phyloP scores from a whole-genome alignment of 2,888 invertebrate genomes.

The Patella pellucida region DNA sequence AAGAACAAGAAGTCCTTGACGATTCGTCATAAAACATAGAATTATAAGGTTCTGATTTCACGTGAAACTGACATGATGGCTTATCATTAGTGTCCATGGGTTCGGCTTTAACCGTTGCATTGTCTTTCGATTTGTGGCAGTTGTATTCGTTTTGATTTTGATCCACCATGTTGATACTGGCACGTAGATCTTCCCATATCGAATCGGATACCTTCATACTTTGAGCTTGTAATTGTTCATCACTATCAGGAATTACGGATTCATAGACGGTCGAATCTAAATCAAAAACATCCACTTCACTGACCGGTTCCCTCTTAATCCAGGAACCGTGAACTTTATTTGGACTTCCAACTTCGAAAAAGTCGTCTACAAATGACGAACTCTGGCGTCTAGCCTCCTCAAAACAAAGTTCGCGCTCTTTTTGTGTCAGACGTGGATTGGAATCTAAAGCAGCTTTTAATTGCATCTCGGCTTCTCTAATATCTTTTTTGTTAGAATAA shows the following conservation, averaged over 20 bases:
- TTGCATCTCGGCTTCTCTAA: slow-evolving; percentile 28
- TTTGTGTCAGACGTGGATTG: neutral
- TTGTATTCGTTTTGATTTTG: slow-evolving; percentile 33
- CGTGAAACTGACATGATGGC: slow-evolving; percentile 55
- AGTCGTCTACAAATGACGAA: slow-evolving; percentile 56
- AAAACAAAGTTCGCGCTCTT: slow-evolving; percentile 11
- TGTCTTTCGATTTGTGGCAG: slow-evolving; percentile 3
- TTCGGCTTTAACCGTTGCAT: slow-evolving; percentile 48
- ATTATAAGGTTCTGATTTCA: slow-evolving; percentile 8
- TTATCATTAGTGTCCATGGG: slow-evolving; percentile 52
- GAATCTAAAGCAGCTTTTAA: neutral
- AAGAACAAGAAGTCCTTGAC: slow-evolving; percentile 44
- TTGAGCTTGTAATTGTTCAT: slow-evolving; percentile 25
- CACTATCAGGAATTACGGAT: slow-evolving; percentile 20
- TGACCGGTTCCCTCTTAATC: slow-evolving; percentile 37
- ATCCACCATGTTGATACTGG: slow-evolving; percentile 57
- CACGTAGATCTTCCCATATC: slow-evolving; percentile 62
- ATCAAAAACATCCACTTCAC: slow-evolving; percentile 32
- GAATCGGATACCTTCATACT: slow-evolving; percentile 45
- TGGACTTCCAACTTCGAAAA: slow-evolving; percentile 28
- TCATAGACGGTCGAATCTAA: slow-evolving; percentile 28
- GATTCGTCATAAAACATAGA: slow-evolving; percentile 22
- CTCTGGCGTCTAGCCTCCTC: slow-evolving; percentile 45
- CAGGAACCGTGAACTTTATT: slow-evolving; percentile 1
- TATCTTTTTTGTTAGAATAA: slow-evolving; percentile 28